Evolutionary conservation across 2,888 invertebrate species (phyloP), one percentile per base, ranked within the genome.

Genomic region (Euphydryas editha): DNA sequence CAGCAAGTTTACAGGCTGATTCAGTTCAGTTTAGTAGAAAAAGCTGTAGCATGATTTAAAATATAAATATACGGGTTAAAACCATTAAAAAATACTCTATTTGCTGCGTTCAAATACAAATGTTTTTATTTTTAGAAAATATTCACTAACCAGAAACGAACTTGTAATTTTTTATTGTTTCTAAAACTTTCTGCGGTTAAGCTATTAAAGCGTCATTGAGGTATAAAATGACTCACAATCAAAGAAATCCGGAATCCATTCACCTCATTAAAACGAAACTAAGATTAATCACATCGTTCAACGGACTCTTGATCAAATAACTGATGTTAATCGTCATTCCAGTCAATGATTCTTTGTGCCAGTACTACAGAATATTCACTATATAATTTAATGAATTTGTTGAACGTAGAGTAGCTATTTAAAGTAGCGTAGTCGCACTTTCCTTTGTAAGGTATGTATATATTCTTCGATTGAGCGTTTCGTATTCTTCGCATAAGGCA

Each of bases 161-260:
- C 15, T 6, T 8, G 21, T 21, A 4, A 20, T 20, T 51, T 54
- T 30, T 21, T 15, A 54, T 54, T 30, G 30, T 13, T 51, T 21
- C 18, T 5, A 15, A 21, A 21, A 21, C 15, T 20, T 24, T 54
- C 17, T 36, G 17, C 17, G 30, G 36, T 36, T 30, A 24, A 54
- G 17, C 15, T 36, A 24, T 36, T 36, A 30, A 54, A 17, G 36
- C 30, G 7, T 20, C 17, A 56, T 49, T 24, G 21, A 57, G 20
- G 8, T 57, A 51, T 51, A 18, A 44, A 64, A 36, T 64, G 58
- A 64, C 20, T 64, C 58, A 64, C 51, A 64, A 30, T 64, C 58
- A 64, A 7, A 44, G 18, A 51, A 51, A 59, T 24, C 63, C 56
- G 56, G 56, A 62, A 36, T 47, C 24, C 44, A 51, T 42, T 54